Evolutionary conservation across 2,797 vertebrate species (phyloP).

Genomic region (Cuniculus paca): DNA sequence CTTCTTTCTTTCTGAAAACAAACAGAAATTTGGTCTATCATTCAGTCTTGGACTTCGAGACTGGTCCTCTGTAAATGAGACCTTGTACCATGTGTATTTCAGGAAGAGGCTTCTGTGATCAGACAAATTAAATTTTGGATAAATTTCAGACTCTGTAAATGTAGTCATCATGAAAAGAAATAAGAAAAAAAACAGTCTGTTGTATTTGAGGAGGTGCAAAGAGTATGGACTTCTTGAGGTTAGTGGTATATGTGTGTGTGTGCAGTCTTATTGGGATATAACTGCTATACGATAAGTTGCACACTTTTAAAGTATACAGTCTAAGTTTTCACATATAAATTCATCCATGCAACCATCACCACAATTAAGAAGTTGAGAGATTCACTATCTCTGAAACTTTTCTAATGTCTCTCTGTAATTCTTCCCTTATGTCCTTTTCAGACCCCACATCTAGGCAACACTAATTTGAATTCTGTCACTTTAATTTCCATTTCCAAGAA

Average conservation of each 20-base stretch:
- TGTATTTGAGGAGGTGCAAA: neutral
- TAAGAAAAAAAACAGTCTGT: neutral
- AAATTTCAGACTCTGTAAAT: neutral
- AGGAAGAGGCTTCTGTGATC: neutral
- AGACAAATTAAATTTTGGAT: neutral
- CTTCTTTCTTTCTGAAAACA: conserved; percentile 37
- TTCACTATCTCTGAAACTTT: neutral
- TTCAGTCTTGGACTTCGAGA: neutral
- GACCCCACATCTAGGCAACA: neutral
- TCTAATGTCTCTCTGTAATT: neutral
- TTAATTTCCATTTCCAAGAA: neutral
- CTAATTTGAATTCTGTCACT: neutral
- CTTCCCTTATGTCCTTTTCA: neutral
- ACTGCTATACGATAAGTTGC: neutral
- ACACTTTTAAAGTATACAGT: neutral
- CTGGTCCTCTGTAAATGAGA: neutral
- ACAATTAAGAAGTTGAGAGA: neutral
- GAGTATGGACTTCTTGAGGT: neutral
- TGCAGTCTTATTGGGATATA: neutral
- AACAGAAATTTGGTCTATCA: neutral
- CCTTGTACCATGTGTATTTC: neutral
- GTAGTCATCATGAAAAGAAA: neutral
- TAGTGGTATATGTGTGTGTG: neutral
- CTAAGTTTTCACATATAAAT: neutral
- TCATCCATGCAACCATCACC: neutral